Conservation (phyloP, 2,888 invertebrate genomes). For the Epinotia brunnichana region DNA sequence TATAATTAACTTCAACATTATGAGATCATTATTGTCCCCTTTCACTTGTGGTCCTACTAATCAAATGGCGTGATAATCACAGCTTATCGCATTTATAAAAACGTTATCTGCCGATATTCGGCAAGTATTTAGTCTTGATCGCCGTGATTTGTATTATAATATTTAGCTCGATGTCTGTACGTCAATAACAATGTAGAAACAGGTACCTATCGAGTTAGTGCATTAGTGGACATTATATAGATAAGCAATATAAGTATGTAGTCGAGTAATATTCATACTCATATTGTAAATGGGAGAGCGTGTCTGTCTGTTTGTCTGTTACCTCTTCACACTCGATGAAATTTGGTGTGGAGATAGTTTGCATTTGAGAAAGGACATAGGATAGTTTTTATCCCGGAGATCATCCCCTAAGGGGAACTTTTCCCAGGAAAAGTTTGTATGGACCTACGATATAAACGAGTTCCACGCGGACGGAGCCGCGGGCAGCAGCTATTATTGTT, state of each 20-base stretch:
- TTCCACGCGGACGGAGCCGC: too few relatives aligned
- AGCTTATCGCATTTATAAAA: conserved; percentile 35
- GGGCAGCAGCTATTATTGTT: too few relatives aligned
- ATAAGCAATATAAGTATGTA: not conserved
- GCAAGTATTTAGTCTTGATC: conserved; percentile 25
- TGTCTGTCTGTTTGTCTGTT: too few relatives aligned
- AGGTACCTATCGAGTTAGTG: conserved; percentile 1
- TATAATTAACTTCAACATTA: conserved; percentile 61
- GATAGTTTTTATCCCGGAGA: too few relatives aligned
- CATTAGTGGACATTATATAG: conserved; percentile 5
- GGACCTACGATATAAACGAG: too few relatives aligned
- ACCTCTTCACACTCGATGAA: too few relatives aligned
- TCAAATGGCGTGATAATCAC: conserved; percentile 31
- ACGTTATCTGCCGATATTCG: conserved; percentile 36
- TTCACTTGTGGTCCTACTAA: conserved; percentile 17
- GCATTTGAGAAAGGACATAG: too few relatives aligned
- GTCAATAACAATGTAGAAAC: not conserved
- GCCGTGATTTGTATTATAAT: conserved; percentile 26
- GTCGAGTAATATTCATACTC: too few relatives aligned
- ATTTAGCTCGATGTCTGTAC: not conserved
- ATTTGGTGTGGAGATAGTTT: too few relatives aligned
- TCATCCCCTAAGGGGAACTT: too few relatives aligned
- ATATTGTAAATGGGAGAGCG: too few relatives aligned
- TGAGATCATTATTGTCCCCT: conserved; percentile 62
- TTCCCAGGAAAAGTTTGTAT: too few relatives aligned